These are phyloP conservation scores for Drosophila percnosoma DNA, from an alignment of 2,888 invertebrate species.

Conservation along the genomic window DNA sequence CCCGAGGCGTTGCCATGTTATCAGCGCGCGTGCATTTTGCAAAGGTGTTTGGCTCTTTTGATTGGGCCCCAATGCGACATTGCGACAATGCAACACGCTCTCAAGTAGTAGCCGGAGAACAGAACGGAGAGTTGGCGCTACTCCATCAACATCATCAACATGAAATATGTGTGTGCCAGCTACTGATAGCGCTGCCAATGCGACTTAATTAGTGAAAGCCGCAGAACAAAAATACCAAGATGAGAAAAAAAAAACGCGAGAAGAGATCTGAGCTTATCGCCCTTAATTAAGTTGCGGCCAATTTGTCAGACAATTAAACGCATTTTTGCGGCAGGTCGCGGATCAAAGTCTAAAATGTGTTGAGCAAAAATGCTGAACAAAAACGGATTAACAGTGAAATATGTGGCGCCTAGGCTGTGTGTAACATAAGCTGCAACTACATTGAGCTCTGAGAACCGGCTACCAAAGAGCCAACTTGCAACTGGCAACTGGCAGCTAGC, in stretches of 20 bases:
- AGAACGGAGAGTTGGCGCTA: conserved; percentile 31
- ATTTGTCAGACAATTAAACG: conserved; percentile 79
- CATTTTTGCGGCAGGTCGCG: conserved; percentile 65
- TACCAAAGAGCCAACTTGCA: conserved; percentile 35
- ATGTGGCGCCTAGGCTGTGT: conserved; percentile 54
- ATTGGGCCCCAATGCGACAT: conserved; percentile 46
- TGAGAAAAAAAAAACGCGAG: not conserved
- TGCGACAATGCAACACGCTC: conserved; percentile 45
- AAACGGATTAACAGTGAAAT: conserved; percentile 41
- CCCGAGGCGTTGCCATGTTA: conserved; percentile 55
- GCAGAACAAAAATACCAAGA: conserved; percentile 3
- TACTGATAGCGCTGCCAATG: conserved; percentile 68
- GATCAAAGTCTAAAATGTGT: conserved; percentile 30
- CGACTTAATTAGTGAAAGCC: conserved; percentile 69
- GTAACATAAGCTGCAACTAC: conserved; percentile 42
- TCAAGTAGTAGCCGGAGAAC: conserved; percentile 38
- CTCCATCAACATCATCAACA: conserved; percentile 41
- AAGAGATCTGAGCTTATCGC: conserved; percentile 57
- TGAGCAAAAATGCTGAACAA: conserved; percentile 3
- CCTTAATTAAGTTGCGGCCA: conserved; percentile 79
- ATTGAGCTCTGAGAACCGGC: conserved; percentile 49
- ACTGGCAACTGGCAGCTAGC: conserved; percentile 16
- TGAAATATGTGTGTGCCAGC: conserved; percentile 69
- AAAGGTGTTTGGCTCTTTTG: conserved; percentile 82
- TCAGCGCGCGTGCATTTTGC: conserved; percentile 82